These are phyloP conservation scores for Drosophila bifasciata DNA, from an alignment of 1,140 invertebrate species.

Conservation along the genomic window DNA sequence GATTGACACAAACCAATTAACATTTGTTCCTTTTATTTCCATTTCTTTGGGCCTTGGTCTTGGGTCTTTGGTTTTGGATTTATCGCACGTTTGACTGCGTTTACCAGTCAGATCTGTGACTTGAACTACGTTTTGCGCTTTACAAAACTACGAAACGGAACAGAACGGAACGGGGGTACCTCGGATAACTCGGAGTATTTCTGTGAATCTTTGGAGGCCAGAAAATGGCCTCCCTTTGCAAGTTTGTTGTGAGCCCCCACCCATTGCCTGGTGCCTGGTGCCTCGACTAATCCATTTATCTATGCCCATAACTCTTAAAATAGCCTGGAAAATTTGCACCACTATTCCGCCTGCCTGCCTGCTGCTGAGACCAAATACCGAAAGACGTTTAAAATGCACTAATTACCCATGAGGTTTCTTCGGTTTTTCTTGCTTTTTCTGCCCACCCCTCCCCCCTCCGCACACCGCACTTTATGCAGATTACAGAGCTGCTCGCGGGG, in stretches of 20 bases:
- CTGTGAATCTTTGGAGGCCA: slow-evolving; percentile 2
- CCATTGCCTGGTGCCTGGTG: background rate
- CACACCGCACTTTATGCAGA: slow-evolving; percentile 70
- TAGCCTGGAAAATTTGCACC: slow-evolving; percentile 74
- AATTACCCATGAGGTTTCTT: slow-evolving; percentile 78
- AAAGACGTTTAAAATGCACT: slow-evolving; percentile 83
- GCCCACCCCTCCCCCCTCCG: background rate
- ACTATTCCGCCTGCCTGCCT: slow-evolving; percentile 36
- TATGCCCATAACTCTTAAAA: slow-evolving; percentile 83
- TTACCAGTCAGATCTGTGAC: slow-evolving; percentile 80
- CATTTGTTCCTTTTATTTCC: slow-evolving; percentile 83
- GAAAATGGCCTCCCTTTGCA: slow-evolving; percentile 25
- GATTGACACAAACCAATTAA: slow-evolving; percentile 84
- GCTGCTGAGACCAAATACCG: slow-evolving; percentile 62
- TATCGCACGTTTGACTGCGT: slow-evolving; percentile 82
- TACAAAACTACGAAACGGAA: slow-evolving; percentile 8
- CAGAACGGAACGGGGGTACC: too few relatives aligned
- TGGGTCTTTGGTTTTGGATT: slow-evolving; percentile 71
- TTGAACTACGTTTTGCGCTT: slow-evolving; percentile 82
- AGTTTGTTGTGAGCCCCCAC: slow-evolving; percentile 39
- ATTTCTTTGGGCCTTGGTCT: too few relatives aligned
- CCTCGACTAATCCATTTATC: slow-evolving; percentile 80
- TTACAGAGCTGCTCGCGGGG: slow-evolving; percentile 56
- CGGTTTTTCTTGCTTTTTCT: slow-evolving; percentile 32
- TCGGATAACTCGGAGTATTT: too few relatives aligned